Conservation (phyloP, 2,888 invertebrate genomes). For the Unio pictorum region DNA sequence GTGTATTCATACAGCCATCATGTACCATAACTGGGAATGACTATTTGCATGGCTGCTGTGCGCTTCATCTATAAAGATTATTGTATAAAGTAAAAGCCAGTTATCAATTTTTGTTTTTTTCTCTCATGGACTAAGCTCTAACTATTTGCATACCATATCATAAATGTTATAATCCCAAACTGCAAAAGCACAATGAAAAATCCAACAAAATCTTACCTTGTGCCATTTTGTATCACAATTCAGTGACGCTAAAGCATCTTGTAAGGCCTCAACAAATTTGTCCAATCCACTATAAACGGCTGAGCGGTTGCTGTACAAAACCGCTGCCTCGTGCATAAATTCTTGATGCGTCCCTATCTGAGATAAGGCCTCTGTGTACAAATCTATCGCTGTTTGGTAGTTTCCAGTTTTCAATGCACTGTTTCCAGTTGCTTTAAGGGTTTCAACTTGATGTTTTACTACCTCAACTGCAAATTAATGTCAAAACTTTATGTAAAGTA, state of each 20-base stretch:
- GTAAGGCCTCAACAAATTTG: slow-evolving; percentile 22
- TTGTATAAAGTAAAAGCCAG: too few species aligned
- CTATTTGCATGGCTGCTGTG: too few species aligned
- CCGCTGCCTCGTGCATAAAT: slow-evolving; percentile 36
- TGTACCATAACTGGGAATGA: too few species aligned
- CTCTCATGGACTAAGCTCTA: too few species aligned
- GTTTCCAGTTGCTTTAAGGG: slow-evolving; percentile 38
- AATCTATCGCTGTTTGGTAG: slow-evolving; percentile 22
- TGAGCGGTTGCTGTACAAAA: slow-evolving; percentile 45
- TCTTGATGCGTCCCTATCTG: slow-evolving; percentile 21
- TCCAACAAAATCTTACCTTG: slow-evolving; percentile 25
- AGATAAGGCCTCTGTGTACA: slow-evolving; percentile 35
- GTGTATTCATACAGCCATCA: too few species aligned
- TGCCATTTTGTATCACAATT: slow-evolving; percentile 29
- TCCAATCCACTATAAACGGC: slow-evolving; percentile 25
- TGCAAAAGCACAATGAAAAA: too few species aligned
- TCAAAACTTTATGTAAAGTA: background rate
- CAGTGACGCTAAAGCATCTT: slow-evolving; percentile 33
- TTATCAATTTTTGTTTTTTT: too few species aligned
- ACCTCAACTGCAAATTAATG: slow-evolving; percentile 27
- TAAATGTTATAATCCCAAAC: too few species aligned
- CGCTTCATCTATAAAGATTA: too few species aligned
- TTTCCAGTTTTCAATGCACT: slow-evolving; percentile 22
- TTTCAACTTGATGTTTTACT: slow-evolving; percentile 21
- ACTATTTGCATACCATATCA: too few species aligned